These are phyloP conservation scores for Chrysolina haemoptera DNA, from an alignment of 2,888 invertebrate species.

Conservation along the genomic window DNA sequence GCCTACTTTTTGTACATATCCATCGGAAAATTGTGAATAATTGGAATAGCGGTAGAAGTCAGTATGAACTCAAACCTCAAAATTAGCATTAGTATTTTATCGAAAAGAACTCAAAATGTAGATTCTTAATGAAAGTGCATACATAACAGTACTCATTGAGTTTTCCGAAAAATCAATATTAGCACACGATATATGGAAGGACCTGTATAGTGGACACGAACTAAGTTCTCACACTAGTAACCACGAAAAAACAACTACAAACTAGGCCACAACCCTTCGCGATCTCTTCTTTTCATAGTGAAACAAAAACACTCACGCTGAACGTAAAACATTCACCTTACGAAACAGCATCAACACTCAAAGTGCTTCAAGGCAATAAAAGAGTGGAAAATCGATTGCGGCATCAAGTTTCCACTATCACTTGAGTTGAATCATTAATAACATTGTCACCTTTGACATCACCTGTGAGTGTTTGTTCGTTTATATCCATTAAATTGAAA, in stretches of 20 bases:
- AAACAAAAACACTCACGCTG: neutral
- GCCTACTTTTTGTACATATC: too few species aligned
- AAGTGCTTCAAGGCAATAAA: neutral
- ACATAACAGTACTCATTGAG: too few species aligned
- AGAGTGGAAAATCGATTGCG: neutral
- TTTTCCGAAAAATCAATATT: too few species aligned
- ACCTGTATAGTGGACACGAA: too few species aligned
- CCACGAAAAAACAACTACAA: neutral
- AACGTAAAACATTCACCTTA: conserved; percentile 8
- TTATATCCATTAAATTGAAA: neutral
- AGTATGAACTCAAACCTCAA: too few species aligned
- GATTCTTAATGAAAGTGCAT: too few species aligned
- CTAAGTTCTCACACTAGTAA: too few species aligned
- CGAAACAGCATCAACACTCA: neutral
- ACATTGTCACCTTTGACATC: neutral
- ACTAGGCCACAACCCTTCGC: neutral
- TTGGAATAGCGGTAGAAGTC: too few species aligned
- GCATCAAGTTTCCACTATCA: neutral
- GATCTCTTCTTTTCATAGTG: neutral
- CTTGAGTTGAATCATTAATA: conserved; percentile 4
- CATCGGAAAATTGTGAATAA: too few species aligned
- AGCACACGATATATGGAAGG: too few species aligned
- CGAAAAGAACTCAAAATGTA: too few species aligned
- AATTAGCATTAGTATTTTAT: too few species aligned
- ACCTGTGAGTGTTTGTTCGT: neutral